These are phyloP conservation scores for Hipparchia semele DNA, from an alignment of 2,888 invertebrate species.

Conservation along the genomic window DNA sequence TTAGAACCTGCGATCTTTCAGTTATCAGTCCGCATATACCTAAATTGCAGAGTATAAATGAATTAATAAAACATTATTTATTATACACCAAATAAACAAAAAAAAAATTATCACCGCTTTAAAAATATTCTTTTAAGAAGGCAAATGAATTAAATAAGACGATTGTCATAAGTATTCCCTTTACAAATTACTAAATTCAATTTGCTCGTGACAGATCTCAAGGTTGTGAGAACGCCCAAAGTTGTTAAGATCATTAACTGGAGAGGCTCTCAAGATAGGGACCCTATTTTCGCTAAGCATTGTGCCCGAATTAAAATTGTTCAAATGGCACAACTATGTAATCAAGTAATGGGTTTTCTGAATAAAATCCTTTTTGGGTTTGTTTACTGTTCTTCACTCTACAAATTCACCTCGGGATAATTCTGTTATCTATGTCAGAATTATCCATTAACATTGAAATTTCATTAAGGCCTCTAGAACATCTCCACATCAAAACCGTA, in stretches of 20 bases:
- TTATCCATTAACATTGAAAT: no score
- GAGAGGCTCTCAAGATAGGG: slow-evolving; percentile 3
- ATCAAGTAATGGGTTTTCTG: not conserved
- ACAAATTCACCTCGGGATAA: no score
- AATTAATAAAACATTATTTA: no score
- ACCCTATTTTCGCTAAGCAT: slow-evolving; percentile 10
- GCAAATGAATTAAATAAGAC: not conserved
- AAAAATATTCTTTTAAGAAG: not conserved
- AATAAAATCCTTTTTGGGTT: not conserved
- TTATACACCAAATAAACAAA: no score
- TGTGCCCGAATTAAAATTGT: slow-evolving; percentile 1
- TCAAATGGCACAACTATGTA: slow-evolving; percentile 1
- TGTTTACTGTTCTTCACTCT: not conserved
- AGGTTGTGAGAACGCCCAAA: slow-evolving; percentile 5
- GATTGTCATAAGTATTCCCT: not conserved
- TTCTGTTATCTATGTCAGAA: not conserved
- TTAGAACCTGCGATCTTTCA: no score
- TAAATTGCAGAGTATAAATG: no score
- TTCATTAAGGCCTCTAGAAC: no score
- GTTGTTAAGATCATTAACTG: slow-evolving; percentile 7
- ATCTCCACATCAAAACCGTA: no score
- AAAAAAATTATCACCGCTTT: no score
- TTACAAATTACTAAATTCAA: not conserved
- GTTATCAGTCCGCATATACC: no score
- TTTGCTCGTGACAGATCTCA: slow-evolving; percentile 1